Conservation (phyloP, 92 coral and sea anemone species). For the Galaxea fascicularis region DNA sequence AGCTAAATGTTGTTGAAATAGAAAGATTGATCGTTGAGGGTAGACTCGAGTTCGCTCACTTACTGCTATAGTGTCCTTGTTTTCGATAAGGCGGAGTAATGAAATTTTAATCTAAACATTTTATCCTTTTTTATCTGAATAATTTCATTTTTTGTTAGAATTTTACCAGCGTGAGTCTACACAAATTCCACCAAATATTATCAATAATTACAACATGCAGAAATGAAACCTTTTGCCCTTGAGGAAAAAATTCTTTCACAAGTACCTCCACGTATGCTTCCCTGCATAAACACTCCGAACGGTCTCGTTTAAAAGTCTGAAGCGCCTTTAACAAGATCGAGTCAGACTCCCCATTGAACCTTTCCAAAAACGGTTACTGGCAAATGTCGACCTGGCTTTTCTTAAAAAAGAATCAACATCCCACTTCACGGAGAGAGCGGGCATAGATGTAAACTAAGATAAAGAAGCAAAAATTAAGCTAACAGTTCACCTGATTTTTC, state of each 20-base stretch:
- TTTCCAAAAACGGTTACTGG: slow-evolving; percentile 31
- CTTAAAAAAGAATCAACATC: slow-evolving; percentile 41
- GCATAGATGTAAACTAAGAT: slow-evolving; percentile 43
- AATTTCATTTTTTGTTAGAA: slow-evolving; percentile 59
- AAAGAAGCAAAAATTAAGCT: slow-evolving; percentile 27
- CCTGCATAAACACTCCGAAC: slow-evolving; percentile 2
- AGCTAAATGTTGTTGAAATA: not conserved
- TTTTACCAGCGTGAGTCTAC: slow-evolving; percentile 57
- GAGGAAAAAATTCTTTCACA: slow-evolving; percentile 7
- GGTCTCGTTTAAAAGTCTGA: slow-evolving; percentile 8
- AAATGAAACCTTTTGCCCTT: slow-evolving; percentile 23
- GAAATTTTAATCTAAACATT: slow-evolving; percentile 48
- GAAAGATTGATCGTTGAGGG: slow-evolving; percentile 11
- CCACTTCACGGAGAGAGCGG: slow-evolving; percentile 43
- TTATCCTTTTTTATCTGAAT: slow-evolving; percentile 58
- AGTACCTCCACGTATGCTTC: slow-evolving; percentile 20
- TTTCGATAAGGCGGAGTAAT: slow-evolving; percentile 48
- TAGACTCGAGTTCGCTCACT: not conserved
- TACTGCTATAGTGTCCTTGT: slow-evolving; percentile 18
- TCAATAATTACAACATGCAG: slow-evolving; percentile 45
- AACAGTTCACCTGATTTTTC: slow-evolving; percentile 88
- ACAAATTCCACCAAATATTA: slow-evolving; percentile 60
- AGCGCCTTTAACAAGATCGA: not conserved
- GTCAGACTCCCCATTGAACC: slow-evolving; percentile 49
- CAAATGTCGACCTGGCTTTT: slow-evolving; percentile 26